Base-by-base conservation (phyloP, 2,113 vertebrate species). In the Pelodiscus sinensis region DNA sequence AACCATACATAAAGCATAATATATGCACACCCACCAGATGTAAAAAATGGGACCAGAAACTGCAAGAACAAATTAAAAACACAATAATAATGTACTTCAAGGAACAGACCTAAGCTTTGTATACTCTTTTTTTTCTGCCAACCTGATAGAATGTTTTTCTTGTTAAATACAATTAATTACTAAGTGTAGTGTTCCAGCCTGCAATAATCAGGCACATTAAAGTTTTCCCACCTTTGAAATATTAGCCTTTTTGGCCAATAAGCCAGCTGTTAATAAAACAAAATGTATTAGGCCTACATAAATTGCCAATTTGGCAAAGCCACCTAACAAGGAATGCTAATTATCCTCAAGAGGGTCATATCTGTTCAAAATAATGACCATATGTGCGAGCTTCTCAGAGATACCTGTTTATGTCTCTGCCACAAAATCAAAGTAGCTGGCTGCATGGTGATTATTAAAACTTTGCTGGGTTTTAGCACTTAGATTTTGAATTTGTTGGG, bases 61-160 rank as follows among this genome's bases (percentile, higher is more conserved):
- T 16, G 55, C 84, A 87, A 57, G n/a, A 0, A 5, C 29, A 51
- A 60, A 52, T 31, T 52, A 31, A 21, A 58, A 78, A 54, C 56
- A n/a, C 16, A 56, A 29, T 3, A 1, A 0, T 38, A 90, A 77
- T 93, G 88, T 16, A 8, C 24, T 91, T 85, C 56, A 86, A 94
- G 86, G 90, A 88, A 65, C 86, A 91, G 86, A 81, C 88, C 6
- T 21, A 55, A 24, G n/a, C 9, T 91, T 93, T 10, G 6, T 56
- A 24, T 85, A 1, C 60, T 88, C 19, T n/a, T 90, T 52, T 78
- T 78, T 14, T 77, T 44, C 84, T 91, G 78, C n/a, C 51, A 89
- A 86, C 82, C 52, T 87, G 54, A n/a, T 38, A 89, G 85, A 89
- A 87, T 56, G 78, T 81, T 31, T 90, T 65, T 18, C 50, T 93